Percentiles rank a stretch among this genome's conserved stretches.
Evolutionary conservation across 2,113 vertebrate genomes (phyloP).

Genomic region (Heterotilapia buettikoferi): DNA sequence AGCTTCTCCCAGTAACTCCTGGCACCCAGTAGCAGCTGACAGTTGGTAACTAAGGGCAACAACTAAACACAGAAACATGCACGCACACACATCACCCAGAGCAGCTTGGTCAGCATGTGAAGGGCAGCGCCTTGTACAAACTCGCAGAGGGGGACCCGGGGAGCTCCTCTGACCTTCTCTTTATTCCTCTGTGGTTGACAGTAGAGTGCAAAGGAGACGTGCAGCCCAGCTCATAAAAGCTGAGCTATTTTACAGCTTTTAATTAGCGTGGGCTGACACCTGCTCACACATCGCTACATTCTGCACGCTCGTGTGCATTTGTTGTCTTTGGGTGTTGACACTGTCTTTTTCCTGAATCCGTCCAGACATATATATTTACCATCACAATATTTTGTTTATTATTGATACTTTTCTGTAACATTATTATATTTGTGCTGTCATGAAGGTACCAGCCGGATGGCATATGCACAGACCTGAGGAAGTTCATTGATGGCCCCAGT

Average conservation of each 20-base stretch:
- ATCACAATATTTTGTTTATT: neutral
- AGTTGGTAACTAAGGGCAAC: slow-evolving; percentile 17
- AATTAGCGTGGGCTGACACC: slow-evolving; percentile 2
- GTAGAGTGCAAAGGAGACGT: neutral
- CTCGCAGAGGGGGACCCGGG: neutral
- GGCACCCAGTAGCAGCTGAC: neutral
- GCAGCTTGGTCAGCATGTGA: slow-evolving; percentile 27
- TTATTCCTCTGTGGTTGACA: neutral
- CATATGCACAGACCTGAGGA: slow-evolving; percentile 72
- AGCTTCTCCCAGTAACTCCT: neutral
- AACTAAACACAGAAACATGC: slow-evolving; percentile 18
- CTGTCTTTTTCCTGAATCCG: neutral
- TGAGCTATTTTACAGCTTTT: slow-evolving; percentile 23
- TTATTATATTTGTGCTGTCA: neutral
- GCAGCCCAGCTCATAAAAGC: neutral
- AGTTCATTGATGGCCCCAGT: slow-evolving; percentile 78
- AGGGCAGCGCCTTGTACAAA: neutral
- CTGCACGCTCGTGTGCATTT: neutral
- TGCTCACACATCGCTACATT: neutral
- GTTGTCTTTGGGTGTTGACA: neutral
- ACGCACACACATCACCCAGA: neutral
- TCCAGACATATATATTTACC: neutral
- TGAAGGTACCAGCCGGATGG: slow-evolving; percentile 75
- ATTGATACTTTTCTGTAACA: neutral
- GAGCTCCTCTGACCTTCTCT: slow-evolving; percentile 38